A percentile compares a stretch with the other conserved stretches of the same genome.
These are phyloP conservation scores for Danaus plexippus DNA, from an alignment of 1,140 invertebrate species.

Conservation along the genomic window DNA sequence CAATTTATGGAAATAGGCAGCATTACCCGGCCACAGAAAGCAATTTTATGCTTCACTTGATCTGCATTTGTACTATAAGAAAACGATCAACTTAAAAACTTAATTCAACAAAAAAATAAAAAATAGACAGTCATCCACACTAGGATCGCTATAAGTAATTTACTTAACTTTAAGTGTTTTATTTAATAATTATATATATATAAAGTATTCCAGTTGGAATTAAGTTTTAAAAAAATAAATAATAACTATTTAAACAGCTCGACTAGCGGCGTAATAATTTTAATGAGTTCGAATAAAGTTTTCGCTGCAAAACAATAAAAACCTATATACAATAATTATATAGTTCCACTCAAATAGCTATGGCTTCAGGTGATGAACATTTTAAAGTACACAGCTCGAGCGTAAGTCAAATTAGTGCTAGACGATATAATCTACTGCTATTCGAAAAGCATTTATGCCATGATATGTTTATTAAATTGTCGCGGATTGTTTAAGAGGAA, in stretches of 20 bases:
- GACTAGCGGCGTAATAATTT: no score
- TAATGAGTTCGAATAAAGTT: no score
- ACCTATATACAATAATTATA: no score
- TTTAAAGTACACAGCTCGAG: slow-evolving; percentile 17
- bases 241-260: no score
- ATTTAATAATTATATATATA: no score
- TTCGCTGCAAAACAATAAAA: no score
- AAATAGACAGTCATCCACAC: no score
- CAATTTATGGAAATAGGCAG: slow-evolving; percentile 20
- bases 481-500: slow-evolving; percentile 17
- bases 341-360: no score
- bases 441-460: slow-evolving; percentile 22
- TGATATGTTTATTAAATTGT: slow-evolving; percentile 22
- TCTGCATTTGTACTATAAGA: slow-evolving; percentile 7
- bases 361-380: slow-evolving; percentile 12
- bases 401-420: slow-evolving; percentile 17
- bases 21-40: slow-evolving; percentile 34
- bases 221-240: no score
- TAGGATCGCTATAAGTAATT: no score
- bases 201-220: no score
- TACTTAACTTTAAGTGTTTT: no score
- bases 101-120: slow-evolving; percentile 4
- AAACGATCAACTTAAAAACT: background rate
- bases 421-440: slow-evolving; percentile 18
- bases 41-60: slow-evolving; percentile 45